Evolutionary conservation across 2,888 invertebrate species (phyloP).

Genomic region (Hydroisotoma schaefferi): DNA sequence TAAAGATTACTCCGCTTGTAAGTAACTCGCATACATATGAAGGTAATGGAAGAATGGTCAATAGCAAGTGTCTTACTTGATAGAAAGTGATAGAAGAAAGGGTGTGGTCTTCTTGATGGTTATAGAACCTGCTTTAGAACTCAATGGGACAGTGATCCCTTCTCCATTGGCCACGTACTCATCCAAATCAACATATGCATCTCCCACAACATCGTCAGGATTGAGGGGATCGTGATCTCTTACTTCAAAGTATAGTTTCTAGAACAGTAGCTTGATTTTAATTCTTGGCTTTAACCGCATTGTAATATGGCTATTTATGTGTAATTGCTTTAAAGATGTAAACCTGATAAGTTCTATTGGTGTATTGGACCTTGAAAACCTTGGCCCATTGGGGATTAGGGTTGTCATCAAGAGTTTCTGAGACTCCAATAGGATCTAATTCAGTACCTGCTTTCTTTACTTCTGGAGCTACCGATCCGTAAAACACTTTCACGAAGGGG

Average conservation of each 20-base stretch:
- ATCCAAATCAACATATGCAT: conserved; percentile 31
- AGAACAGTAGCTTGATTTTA: not conserved
- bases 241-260: conserved; percentile 32
- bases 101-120: conserved; percentile 35
- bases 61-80: conserved; percentile 23
- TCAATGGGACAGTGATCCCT: conserved; percentile 24
- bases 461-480: conserved; percentile 18
- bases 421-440: conserved; percentile 18
- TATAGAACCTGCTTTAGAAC: conserved; percentile 33
- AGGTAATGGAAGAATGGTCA: too few species aligned
- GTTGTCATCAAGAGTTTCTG: conserved; percentile 29
- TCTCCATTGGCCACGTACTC: conserved; percentile 29
- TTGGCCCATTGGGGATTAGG: conserved; percentile 34
- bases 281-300: not conserved
- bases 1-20: too few species aligned
- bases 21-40: too few species aligned
- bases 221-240: conserved; percentile 41
- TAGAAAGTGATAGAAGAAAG: conserved; percentile 29
- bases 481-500: conserved; percentile 36
- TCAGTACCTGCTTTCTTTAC: not conserved
- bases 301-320: not conserved
- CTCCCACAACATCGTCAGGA: conserved; percentile 36
- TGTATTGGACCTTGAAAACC: conserved; percentile 33
- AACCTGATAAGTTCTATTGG: conserved; percentile 31
- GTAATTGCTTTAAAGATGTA: not conserved